Base-by-base conservation (phyloP, 2,797 vertebrate species). In the Danio albolineatus region DNA sequence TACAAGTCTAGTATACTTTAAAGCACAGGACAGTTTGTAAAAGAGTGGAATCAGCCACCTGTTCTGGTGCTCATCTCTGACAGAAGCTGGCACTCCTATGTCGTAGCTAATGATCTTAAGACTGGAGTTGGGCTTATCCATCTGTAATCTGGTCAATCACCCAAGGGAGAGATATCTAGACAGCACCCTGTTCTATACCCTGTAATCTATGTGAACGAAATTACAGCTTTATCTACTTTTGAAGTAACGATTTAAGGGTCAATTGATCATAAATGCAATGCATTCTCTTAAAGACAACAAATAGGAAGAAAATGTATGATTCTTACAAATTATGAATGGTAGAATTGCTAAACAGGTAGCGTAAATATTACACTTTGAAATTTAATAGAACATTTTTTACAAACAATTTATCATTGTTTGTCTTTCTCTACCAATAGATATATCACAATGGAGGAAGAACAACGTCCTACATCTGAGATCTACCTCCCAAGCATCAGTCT, bases 381-480 rank as follows among this genome's bases (percentile, higher is more conserved):
- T 12, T 54, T 51, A 10, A 51, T 53, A 9, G 44, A 2, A 28
- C 13, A n/a, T 14, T 36, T 43, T 17, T 21, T 38, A 46, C 10
- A 53, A 49, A 17, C 13, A 51, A n/a, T 13, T 54, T 43, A 57
- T 71, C 7, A 61, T 6, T 28, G 36, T 56, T 16, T 70, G 39
- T 49, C 36, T 41, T 53, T 44, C 4, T 21, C 80, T 48, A 38
- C 56, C 86, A 83, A 71, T 82, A 69, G 81, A 51, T 54, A 38
- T 38, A 78, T 76, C 80, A 84, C 39, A 86, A 98, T 98, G 97
- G 94, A 93, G 10, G 93, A 91, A 80, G 90, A 91, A 21, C 88
- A 65, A 17, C 90, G 89, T 5, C 90, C 90, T 12, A 87, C 88
- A 38, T 92, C 95, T 65, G 91, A 92, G 73, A 85, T 87, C 84